These are phyloP conservation scores for Electrophaes corylata DNA, from an alignment of 2,888 invertebrate genomes.

Conservation along the genomic window DNA sequence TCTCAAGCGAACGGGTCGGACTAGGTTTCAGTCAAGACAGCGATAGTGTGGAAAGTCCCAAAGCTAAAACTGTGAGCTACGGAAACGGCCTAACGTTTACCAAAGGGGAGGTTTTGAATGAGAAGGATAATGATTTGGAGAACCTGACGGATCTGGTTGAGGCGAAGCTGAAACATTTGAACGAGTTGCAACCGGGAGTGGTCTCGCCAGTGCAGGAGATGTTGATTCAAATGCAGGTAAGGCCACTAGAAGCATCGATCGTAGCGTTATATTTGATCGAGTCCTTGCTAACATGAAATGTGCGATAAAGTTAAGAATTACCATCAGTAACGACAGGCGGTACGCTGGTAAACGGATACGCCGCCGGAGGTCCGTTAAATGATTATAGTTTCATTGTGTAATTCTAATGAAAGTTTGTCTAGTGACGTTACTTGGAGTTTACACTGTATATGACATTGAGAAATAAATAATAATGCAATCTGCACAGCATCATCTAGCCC, in stretches of 20 bases:
- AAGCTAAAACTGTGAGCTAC: constrained; percentile 63
- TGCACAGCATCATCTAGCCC: no score
- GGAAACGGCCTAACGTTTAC: constrained; percentile 78
- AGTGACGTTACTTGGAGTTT: no score
- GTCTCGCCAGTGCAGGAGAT: constrained; percentile 83
- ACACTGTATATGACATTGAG: no score
- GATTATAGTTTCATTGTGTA: no score
- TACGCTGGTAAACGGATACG: no score
- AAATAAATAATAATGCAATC: no score
- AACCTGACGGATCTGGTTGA: constrained; percentile 71
- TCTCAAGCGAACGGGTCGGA: constrained; percentile 75
- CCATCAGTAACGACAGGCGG: no score
- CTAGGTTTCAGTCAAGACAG: constrained; percentile 73
- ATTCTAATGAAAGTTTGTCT: no score
- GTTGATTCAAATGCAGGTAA: constrained; percentile 84
- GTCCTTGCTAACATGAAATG: no score
- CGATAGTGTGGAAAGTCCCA: constrained; percentile 53
- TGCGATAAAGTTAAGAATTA: no score
- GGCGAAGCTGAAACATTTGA: constrained; percentile 81
- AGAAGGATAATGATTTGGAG: constrained; percentile 67
- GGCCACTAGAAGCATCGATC: constrained; percentile 6
- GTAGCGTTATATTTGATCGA: no score
- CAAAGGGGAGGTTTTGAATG: constrained; percentile 80
- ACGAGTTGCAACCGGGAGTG: constrained; percentile 69
- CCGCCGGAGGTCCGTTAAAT: no score